phyloP scores from a whole-genome alignment of 2,797 vertebrate species.

The Tenualosa ilisha region DNA sequence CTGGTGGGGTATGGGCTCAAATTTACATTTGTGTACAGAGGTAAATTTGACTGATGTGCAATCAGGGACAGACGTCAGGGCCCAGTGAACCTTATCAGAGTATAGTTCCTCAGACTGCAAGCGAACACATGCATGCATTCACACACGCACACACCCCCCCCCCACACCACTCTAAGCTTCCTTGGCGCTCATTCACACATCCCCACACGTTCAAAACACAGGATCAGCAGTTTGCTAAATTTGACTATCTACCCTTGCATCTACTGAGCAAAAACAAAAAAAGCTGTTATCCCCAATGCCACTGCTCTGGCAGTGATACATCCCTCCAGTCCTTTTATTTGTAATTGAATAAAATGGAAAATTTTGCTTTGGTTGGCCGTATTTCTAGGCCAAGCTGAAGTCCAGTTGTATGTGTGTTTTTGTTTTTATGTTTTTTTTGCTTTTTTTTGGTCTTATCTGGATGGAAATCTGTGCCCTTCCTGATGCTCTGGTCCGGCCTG shows the following conservation, averaged over 20 bases:
- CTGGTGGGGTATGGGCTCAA: not conserved
- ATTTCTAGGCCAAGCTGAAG: not conserved
- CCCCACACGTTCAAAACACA: slow-evolving; percentile 36
- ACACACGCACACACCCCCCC: slow-evolving; percentile 24
- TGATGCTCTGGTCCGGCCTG: not conserved
- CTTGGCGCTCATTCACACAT: not conserved
- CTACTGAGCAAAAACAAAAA: not conserved
- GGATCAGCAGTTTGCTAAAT: slow-evolving; percentile 63
- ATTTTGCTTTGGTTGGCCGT: not conserved
- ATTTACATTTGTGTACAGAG: not conserved
- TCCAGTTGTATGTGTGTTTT: not conserved
- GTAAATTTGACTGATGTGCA: slow-evolving; percentile 51
- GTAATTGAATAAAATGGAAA: not conserved
- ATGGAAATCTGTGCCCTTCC: slow-evolving; percentile 17
- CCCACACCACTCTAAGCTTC: not conserved
- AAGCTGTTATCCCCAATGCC: not conserved
- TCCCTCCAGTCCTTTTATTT: not conserved
- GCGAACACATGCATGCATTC: not conserved
- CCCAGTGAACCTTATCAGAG: slow-evolving; percentile 69
- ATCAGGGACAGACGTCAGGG: slow-evolving; percentile 38
- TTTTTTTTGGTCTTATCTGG: not conserved
- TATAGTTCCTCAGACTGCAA: slow-evolving; percentile 37
- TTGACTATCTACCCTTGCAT: not conserved
- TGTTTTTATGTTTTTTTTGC: not conserved
- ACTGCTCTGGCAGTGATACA: not conserved